A percentile compares a stretch with the other conserved stretches of the same genome.
Evolutionary conservation across 2,797 vertebrate genomes (phyloP).

Genomic region (Poecile montanus): DNA sequence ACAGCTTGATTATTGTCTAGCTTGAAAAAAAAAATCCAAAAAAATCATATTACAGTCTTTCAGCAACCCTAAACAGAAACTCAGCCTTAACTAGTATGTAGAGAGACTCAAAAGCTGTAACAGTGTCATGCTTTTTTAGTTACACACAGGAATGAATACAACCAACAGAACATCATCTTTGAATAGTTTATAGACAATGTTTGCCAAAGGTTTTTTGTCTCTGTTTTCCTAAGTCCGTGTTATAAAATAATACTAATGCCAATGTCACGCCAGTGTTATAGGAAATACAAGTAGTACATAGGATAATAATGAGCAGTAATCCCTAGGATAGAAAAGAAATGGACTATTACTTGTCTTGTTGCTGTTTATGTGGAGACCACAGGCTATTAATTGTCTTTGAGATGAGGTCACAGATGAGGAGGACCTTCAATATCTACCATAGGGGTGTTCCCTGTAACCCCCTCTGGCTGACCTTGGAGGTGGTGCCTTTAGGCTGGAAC

Average conservation of each 20-base stretch:
- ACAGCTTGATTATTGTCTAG: constrained; percentile 81
- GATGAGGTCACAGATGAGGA: constrained; percentile 85
- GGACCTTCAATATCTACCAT: constrained; percentile 99
- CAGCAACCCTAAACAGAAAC: constrained; percentile 82
- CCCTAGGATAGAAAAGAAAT: constrained; percentile 82
- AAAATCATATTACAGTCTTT: constrained; percentile 78
- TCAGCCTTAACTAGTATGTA: constrained; percentile 78
- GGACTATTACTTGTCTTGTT: constrained; percentile 87
- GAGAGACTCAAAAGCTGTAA: constrained; percentile 80
- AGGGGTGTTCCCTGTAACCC: constrained; percentile 98
- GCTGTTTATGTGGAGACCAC: constrained; percentile 84
- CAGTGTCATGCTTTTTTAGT: constrained; percentile 83
- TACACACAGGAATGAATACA: constrained; percentile 85
- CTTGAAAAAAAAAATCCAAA: constrained; percentile 26
- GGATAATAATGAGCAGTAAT: constrained; percentile 79
- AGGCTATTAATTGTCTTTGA: constrained; percentile 84
- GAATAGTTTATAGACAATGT: constrained; percentile 78
- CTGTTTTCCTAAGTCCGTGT: constrained; percentile 75
- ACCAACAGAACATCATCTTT: constrained; percentile 83
- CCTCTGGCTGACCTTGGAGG: constrained; percentile 90
- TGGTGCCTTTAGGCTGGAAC: constrained; percentile 92
- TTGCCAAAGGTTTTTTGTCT: constrained; percentile 66
- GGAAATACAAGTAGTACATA: constrained; percentile 79
- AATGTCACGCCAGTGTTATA: constrained; percentile 76
- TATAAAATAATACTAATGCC: constrained; percentile 79